Conservation (phyloP, 2,113 vertebrate genomes). For the Corythoichthys intestinalis region DNA sequence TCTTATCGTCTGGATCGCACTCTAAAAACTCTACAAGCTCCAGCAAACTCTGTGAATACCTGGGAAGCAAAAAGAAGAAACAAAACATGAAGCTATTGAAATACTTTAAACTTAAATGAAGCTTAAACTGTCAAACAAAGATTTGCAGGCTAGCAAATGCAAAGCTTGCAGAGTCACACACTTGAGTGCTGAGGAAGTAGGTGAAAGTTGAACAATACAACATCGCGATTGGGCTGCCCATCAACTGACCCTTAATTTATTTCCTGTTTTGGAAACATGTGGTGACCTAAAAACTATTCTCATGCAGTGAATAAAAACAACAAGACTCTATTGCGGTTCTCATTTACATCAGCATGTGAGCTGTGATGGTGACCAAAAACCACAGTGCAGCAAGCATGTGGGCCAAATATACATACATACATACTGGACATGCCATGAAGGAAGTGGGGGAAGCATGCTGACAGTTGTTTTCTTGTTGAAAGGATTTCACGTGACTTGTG, state of each 20-base stretch:
- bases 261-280: background rate
- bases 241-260: constrained; percentile 36
- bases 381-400: background rate
- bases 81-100: background rate
- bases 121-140: background rate
- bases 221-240: constrained; percentile 8
- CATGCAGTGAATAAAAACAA: background rate
- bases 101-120: background rate
- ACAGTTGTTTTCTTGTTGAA: constrained; percentile 8
- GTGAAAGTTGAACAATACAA: constrained; percentile 51
- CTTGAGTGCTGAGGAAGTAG: constrained; percentile 26
- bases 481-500: background rate
- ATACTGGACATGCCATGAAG: background rate
- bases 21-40: constrained; percentile 91
- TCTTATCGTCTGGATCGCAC: constrained; percentile 83
- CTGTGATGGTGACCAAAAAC: background rate
- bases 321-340: background rate
- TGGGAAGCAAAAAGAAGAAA: constrained; percentile 36
- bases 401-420: constrained; percentile 36
- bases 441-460: constrained; percentile 5
- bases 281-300: background rate
- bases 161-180: constrained; percentile 23
- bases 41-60: constrained; percentile 86
- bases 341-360: background rate
- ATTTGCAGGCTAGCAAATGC: background rate